Evolutionary conservation across 2,888 invertebrate species (phyloP), one percentile per base, ranked within the genome.

Genomic region (Catocala fraxini): DNA sequence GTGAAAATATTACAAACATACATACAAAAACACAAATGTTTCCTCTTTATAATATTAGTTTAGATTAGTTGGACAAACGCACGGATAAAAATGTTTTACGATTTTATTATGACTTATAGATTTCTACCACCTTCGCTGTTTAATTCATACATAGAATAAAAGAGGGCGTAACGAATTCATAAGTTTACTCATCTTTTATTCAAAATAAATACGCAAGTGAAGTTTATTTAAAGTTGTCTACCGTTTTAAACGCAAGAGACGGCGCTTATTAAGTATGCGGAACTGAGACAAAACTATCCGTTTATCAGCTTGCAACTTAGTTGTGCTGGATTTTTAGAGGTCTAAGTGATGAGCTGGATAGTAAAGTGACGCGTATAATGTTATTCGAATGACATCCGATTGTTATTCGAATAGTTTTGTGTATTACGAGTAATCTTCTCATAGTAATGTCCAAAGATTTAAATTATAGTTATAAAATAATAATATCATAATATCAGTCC

Each of bases 261-360:
- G 63, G 68, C 46, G 63, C 70, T 78, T 78, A 78, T 78, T 78
- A 78, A 79, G 70, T 78, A 77, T 79, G 79, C 77, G 74, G 60
- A 76, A 74, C 77, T 70, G 65, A 70, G 69, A 77, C 77, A 70
- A 70, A 77, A 77, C 77, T 77, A 79, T 74, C 66, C 77, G 72
- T 76, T 79, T 72, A 79, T 76, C 79, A 79, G 71, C 71, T 65
- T 59, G 55, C 71, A 56, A 75, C 59, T 75, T 63, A 45, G 71
- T 65, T 63, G 58, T 33, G 48, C 33, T 64, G 52, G 34, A 51
- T 65, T 70, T 68, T 66, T 60, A 10, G 43, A 43, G 51, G 68
- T 70, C 33, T 49, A 56, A 70, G 71, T 63, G 61, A 69, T 56
- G 5, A 62, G 46, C 61, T 56, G 0, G 33, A 1, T 7, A 25